These are phyloP conservation scores for Psittacara wagleri DNA, from an alignment of 2,113 vertebrate genomes.

Conservation along the genomic window DNA sequence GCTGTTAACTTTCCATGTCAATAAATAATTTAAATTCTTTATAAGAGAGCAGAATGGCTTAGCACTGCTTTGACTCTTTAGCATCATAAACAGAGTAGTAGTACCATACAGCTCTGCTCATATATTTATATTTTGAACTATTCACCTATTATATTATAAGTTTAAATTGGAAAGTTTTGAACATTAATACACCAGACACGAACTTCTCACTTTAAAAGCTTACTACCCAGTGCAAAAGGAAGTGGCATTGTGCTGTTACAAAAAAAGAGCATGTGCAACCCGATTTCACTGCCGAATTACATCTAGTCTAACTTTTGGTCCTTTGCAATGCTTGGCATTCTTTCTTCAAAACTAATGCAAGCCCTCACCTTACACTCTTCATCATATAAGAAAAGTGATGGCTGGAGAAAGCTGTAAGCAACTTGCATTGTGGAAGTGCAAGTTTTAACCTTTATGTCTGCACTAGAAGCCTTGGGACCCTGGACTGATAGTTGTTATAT, in stretches of 20 bases:
- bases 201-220: background rate
- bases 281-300: background rate
- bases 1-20: background rate
- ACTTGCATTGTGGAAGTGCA: background rate
- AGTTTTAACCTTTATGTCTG: background rate
- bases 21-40: conserved; percentile 45
- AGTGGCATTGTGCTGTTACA: background rate
- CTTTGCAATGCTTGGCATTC: background rate
- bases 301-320: background rate
- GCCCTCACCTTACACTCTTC: background rate
- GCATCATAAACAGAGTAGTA: background rate
- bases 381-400: background rate
- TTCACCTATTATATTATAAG: background rate
- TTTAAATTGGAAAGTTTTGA: background rate
- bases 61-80: background rate
- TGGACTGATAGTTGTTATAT: background rate
- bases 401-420: background rate
- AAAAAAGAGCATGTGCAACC: background rate
- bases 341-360: background rate
- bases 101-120: background rate
- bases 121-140: background rate
- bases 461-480: background rate
- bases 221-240: background rate
- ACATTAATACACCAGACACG: background rate
- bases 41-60: background rate